Conservation (phyloP, 1,140 invertebrate species). For the Drosophila hydei region DNA sequence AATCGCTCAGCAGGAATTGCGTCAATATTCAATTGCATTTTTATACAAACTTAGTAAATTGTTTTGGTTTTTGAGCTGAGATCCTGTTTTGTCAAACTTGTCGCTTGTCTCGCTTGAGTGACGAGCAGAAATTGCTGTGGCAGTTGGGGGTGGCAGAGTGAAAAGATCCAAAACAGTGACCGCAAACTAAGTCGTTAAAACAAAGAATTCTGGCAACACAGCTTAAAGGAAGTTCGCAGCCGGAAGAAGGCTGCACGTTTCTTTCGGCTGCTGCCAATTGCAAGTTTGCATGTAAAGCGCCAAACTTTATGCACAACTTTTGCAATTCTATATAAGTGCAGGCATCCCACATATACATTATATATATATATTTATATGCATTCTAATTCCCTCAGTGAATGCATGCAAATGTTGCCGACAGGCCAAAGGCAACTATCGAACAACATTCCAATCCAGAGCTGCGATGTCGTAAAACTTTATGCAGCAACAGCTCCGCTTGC, state of each 20-base stretch:
- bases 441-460: conserved; percentile 39
- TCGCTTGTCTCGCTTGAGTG: conserved; percentile 5
- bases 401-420: conserved; percentile 73
- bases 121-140: background rate
- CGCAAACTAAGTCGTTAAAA: conserved; percentile 79
- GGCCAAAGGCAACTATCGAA: conserved; percentile 55
- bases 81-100: background rate
- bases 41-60: background rate
- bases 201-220: conserved; percentile 69
- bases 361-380: conserved; percentile 41
- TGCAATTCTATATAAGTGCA: conserved; percentile 49
- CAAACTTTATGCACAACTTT: conserved; percentile 80
- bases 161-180: conserved; percentile 22
- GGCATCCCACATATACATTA: background rate
- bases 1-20: too few species aligned
- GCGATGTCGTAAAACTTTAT: conserved; percentile 75
- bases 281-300: conserved; percentile 76
- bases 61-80: background rate
- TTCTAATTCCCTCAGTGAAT: conserved; percentile 68
- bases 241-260: conserved; percentile 36
- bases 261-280: conserved; percentile 64
- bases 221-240: conserved; percentile 66
- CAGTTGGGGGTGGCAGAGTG: background rate
- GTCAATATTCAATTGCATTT: too few species aligned
- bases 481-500: conserved; percentile 10